These are phyloP conservation scores for Anas acuta DNA, from an alignment of 2,797 vertebrate genomes.

Conservation along the genomic window DNA sequence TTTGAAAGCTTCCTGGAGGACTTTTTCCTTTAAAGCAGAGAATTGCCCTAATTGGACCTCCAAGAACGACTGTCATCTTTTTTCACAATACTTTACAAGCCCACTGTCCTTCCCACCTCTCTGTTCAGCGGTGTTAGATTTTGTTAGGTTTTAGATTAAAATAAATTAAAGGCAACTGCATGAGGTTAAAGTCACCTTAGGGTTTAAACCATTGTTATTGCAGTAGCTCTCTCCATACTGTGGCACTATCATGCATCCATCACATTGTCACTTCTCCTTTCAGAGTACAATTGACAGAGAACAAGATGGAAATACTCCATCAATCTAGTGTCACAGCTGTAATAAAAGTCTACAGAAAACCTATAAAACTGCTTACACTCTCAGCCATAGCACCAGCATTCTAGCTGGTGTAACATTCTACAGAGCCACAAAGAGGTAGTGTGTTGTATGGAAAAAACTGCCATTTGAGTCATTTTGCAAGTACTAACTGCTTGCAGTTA, in stretches of 20 bases:
- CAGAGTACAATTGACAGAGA: slow-evolving; percentile 78
- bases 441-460: slow-evolving; percentile 53
- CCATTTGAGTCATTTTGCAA: slow-evolving; percentile 8
- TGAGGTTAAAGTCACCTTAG: slow-evolving; percentile 62
- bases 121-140: slow-evolving; percentile 41
- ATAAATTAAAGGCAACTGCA: slow-evolving; percentile 72
- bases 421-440: slow-evolving; percentile 62
- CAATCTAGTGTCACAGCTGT: slow-evolving; percentile 79
- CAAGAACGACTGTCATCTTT: slow-evolving; percentile 65
- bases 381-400: slow-evolving; percentile 53
- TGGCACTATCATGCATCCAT: slow-evolving; percentile 74
- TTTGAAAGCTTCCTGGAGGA: slow-evolving; percentile 74
- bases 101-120: not conserved
- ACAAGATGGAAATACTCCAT: slow-evolving; percentile 80
- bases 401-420: slow-evolving; percentile 61
- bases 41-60: slow-evolving; percentile 74
- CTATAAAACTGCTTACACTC: slow-evolving; percentile 74
- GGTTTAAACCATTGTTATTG: slow-evolving; percentile 65
- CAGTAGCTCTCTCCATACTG: slow-evolving; percentile 61
- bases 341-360: slow-evolving; percentile 80
- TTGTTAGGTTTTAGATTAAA: slow-evolving; percentile 67
- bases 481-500: not conserved
- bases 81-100: slow-evolving; percentile 62
- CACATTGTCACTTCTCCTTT: slow-evolving; percentile 76
- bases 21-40: slow-evolving; percentile 61